Conservation (phyloP, 2,888 invertebrate genomes). For the Drosophila picticornis region DNA sequence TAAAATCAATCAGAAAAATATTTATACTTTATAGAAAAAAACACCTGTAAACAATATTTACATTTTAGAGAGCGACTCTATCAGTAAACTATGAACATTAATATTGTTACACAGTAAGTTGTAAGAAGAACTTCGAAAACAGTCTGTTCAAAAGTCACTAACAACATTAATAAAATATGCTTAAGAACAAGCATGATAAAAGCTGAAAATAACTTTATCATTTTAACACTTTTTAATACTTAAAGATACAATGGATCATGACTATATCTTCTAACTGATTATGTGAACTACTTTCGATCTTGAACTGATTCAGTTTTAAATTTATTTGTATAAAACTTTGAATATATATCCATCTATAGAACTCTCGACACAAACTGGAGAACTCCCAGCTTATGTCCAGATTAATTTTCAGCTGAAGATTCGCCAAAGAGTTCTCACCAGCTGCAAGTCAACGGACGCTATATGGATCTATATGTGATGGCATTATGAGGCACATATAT, state of each 20-base stretch:
- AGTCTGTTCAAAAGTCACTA: background rate
- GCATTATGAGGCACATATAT: conserved; percentile 15
- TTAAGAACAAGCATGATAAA: too few relatives aligned
- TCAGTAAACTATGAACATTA: background rate
- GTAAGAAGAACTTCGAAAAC: background rate
- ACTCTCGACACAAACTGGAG: background rate
- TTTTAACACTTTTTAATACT: too few relatives aligned
- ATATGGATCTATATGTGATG: conserved; percentile 14
- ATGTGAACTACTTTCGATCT: background rate
- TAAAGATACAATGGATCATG: too few relatives aligned
- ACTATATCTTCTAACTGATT: too few relatives aligned
- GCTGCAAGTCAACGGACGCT: conserved; percentile 46
- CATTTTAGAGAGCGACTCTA: background rate
- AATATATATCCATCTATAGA: background rate
- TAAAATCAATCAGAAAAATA: background rate
- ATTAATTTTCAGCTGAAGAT: background rate
- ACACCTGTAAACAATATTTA: background rate
- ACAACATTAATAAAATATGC: background rate
- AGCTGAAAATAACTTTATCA: too few relatives aligned
- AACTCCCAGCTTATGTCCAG: background rate
- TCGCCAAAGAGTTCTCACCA: background rate
- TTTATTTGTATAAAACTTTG: background rate
- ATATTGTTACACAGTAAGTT: background rate
- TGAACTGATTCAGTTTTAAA: background rate
- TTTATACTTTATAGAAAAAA: background rate